Evolutionary conservation across 2,113 vertebrate species (phyloP), one percentile per base, ranked within the genome.

Genomic region (Vireo altiloquus): DNA sequence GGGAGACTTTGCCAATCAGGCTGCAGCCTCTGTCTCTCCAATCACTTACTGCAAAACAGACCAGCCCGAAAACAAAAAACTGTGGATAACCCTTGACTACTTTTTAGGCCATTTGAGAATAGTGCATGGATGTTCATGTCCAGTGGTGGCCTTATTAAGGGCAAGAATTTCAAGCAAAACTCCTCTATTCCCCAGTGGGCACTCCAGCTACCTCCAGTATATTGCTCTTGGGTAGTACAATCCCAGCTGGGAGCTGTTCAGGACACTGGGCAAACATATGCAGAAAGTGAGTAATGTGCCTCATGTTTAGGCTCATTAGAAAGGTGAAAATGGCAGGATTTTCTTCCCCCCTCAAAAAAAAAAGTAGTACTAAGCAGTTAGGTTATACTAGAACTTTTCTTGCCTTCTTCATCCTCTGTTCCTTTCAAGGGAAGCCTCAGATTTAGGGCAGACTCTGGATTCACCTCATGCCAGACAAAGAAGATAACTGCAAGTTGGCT

Each of bases 221-320:
- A 25, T 35, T 61, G 27, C 21, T 64, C 13, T n/a, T 2, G 2
- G 63, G 16, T 54, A 24, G 15, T 20, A 21, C 1, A 0, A 27
- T 80, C 33, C 23, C 44, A 69, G 8, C 7, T 35, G 71, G n/a
- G 53, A 75, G 30, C 30, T 56, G 15, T 39, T 10, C 14, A 35
- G 59, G 31, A 52, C 56, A 30, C 33, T 31, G 37, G 64, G 35
- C 23, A 83, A 91, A 44, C 3, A 12, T 33, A 44, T 6, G 27
- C 30, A 82, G 71, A 39, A 83, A 64, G n/a, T 35, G 18, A 59
- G 14, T 35, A 8, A 37, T 37, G 37, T 25, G 37, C 20, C 18
- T 92, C 24, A 22, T 40, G 19, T 85, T 78, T 52, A 84, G 50
- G 16, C 15, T 90, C 40, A 25, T 83, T 33, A 56, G 46, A 60